Evolutionary conservation across 2,888 invertebrate species (phyloP).

Genomic region (Clostera curtula): DNA sequence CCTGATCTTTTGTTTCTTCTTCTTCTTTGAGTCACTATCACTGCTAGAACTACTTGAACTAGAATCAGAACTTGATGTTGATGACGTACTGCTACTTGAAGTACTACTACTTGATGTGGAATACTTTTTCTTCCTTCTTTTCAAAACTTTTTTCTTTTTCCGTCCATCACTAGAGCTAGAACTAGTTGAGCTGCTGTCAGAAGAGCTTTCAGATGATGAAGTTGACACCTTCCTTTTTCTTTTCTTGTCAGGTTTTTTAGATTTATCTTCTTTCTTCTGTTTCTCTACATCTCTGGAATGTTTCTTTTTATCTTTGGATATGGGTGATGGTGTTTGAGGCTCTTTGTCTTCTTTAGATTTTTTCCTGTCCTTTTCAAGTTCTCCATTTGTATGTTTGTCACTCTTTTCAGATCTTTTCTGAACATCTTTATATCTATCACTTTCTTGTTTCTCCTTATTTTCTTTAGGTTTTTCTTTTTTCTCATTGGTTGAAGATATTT

Average conservation of each 20-base stretch:
- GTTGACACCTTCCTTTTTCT: slow-evolving; percentile 52
- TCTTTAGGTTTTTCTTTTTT: slow-evolving; percentile 7
- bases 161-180: slow-evolving; percentile 52
- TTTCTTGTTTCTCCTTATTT: slow-evolving; percentile 2
- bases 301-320: slow-evolving; percentile 16
- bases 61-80: slow-evolving; percentile 41
- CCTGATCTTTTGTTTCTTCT: slow-evolving; percentile 35
- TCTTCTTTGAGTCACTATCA: slow-evolving; percentile 41
- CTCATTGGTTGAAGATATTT: slow-evolving; percentile 10
- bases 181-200: slow-evolving; percentile 48
- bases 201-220: slow-evolving; percentile 48
- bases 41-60: slow-evolving; percentile 49
- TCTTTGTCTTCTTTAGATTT: slow-evolving; percentile 11
- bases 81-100: slow-evolving; percentile 31
- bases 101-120: slow-evolving; percentile 54
- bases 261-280: slow-evolving; percentile 15
- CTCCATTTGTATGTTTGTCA: slow-evolving; percentile 1
- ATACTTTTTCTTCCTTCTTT: slow-evolving; percentile 39
- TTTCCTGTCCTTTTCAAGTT: slow-evolving; percentile 9
- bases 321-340: slow-evolving; percentile 26
- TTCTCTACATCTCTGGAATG: slow-evolving; percentile 17
- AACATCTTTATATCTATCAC: slow-evolving; percentile 8
- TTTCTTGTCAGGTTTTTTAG: slow-evolving; percentile 19
- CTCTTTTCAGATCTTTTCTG: slow-evolving; percentile 2
- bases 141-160: slow-evolving; percentile 35